Conservation (phyloP, 2,888 invertebrate species). For the Orgyia antiqua region DNA sequence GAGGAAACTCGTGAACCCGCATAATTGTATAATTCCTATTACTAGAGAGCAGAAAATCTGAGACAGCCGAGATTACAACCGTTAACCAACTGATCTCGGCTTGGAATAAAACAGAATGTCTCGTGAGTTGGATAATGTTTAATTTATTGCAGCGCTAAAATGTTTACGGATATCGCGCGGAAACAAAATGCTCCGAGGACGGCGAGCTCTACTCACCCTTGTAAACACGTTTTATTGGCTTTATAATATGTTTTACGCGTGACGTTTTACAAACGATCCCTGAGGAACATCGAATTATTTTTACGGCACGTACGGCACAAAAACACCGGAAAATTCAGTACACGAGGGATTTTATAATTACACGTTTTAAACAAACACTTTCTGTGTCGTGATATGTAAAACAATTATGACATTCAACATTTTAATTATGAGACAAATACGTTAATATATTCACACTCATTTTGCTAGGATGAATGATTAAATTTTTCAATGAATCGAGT, state of each 20-base stretch:
- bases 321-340: constrained; percentile 63
- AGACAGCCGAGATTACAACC: constrained; percentile 70
- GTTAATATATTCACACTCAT: too few relatives aligned
- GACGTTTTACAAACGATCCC: constrained; percentile 79
- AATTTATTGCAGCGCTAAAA: constrained; percentile 77
- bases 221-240: constrained; percentile 79
- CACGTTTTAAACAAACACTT: constrained; percentile 62
- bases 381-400: constrained; percentile 49
- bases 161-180: constrained; percentile 75
- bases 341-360: constrained; percentile 72
- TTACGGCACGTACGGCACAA: constrained; percentile 71
- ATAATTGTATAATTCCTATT: constrained; percentile 67
- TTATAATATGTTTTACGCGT: constrained; percentile 79
- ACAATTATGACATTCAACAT: constrained; percentile 34
- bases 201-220: constrained; percentile 73
- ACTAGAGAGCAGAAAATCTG: constrained; percentile 58
- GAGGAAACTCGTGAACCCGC: constrained; percentile 48
- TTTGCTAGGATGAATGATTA: too few relatives aligned
- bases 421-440: constrained; percentile 34
- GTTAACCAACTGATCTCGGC: constrained; percentile 74
- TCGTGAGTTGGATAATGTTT: constrained; percentile 72
- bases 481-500: too few relatives aligned
- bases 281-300: constrained; percentile 73
- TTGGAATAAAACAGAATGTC: constrained; percentile 74
- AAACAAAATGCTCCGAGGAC: constrained; percentile 52